phyloP scores from a whole-genome alignment of 2,113 vertebrate species.

The Procavia capensis region DNA sequence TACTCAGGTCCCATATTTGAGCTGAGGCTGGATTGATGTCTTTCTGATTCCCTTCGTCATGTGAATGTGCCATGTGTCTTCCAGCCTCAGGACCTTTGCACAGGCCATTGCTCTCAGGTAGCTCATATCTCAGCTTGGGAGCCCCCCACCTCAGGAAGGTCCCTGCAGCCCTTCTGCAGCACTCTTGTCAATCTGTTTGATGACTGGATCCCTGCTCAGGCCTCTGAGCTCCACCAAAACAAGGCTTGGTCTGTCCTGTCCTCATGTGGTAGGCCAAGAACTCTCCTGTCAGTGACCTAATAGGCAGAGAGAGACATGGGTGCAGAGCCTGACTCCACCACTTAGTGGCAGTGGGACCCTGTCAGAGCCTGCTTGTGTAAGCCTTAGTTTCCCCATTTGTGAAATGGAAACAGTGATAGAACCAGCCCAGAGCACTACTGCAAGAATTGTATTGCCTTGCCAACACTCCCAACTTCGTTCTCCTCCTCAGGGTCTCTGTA shows the following conservation, averaged over 20 bases:
- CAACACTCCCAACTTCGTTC: no score
- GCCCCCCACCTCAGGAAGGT: neutral
- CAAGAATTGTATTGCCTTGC: neutral
- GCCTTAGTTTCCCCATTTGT: neutral
- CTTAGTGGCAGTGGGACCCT: neutral
- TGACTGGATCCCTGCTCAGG: neutral
- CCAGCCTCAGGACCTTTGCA: neutral
- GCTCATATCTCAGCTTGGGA: neutral
- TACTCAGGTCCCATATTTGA: neutral
- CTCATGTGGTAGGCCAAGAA: neutral
- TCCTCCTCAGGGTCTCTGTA: no score
- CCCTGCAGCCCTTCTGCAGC: neutral
- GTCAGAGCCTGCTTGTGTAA: neutral
- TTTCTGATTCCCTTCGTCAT: neutral
- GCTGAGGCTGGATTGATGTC: neutral
- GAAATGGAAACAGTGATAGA: no score
- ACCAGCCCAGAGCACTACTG: neutral
- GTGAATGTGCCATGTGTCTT: neutral
- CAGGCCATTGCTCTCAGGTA: neutral
- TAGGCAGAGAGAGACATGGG: accelerated
- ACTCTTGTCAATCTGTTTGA: neutral
- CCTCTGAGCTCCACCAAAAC: neutral
- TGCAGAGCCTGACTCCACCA: neutral
- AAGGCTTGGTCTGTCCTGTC: neutral
- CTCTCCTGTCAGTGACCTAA: neutral